Conservation (phyloP, 2,888 invertebrate genomes). For the Patella pellucida region DNA sequence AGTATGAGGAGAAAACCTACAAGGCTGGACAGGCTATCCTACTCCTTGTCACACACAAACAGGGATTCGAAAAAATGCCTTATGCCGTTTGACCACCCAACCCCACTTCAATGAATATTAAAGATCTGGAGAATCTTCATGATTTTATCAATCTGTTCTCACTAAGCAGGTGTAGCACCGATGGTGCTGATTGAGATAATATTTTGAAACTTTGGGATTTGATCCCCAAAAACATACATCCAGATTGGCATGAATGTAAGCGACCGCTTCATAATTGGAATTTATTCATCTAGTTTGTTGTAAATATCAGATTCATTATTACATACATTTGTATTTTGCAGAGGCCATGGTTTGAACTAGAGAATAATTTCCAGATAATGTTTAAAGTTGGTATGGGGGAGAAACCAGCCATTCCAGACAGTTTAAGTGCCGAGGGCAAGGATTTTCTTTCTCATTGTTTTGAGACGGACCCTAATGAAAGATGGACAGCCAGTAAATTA, state of each 20-base stretch:
- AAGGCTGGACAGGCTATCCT: too few species aligned
- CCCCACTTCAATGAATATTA: too few species aligned
- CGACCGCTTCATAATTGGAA: neutral
- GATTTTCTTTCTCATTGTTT: slow-evolving; percentile 85
- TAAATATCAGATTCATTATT: neutral
- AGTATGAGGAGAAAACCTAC: too few species aligned
- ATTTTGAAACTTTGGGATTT: too few species aligned
- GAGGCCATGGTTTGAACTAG: slow-evolving; percentile 93
- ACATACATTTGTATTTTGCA: slow-evolving; percentile 67
- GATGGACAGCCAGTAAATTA: slow-evolving; percentile 81
- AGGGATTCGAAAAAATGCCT: too few species aligned
- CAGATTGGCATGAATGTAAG: neutral
- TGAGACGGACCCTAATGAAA: slow-evolving; percentile 83
- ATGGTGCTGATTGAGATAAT: too few species aligned
- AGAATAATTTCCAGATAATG: slow-evolving; percentile 95
- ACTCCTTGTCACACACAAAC: too few species aligned
- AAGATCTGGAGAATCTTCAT: too few species aligned
- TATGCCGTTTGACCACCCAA: too few species aligned
- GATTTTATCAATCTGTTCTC: too few species aligned
- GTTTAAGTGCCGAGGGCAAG: slow-evolving; percentile 85
- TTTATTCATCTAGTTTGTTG: neutral
- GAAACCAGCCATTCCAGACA: slow-evolving; percentile 81
- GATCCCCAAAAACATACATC: too few species aligned
- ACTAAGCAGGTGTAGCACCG: too few species aligned
- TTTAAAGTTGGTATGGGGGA: slow-evolving; percentile 95